These are phyloP conservation scores for Lithophane semibrunnea DNA, from an alignment of 2,888 invertebrate genomes.

Conservation along the genomic window DNA sequence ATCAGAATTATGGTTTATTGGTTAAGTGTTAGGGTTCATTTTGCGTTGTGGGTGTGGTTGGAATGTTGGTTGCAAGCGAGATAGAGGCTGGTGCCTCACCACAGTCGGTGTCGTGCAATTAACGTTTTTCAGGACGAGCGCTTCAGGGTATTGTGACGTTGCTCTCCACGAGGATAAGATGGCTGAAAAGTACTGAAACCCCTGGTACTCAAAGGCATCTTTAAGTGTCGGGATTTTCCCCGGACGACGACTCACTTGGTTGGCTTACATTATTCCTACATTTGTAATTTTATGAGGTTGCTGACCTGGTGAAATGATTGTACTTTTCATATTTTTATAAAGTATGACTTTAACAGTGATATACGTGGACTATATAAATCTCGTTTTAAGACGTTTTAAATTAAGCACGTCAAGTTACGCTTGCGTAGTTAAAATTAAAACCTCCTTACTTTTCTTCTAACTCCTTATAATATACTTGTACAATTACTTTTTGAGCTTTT, in stretches of 20 bases:
- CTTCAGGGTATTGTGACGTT: conserved; percentile 82
- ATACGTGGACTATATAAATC: background rate
- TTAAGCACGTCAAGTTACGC: conserved; percentile 15
- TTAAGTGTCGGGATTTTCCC: conserved; percentile 75
- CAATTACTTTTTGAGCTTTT: conserved; percentile 11
- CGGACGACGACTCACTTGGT: conserved; percentile 64
- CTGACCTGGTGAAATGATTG: conserved; percentile 23
- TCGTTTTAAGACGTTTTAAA: background rate
- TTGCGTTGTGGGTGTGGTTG: conserved; percentile 57
- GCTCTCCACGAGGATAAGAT: conserved; percentile 80
- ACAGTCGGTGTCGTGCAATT: conserved; percentile 83
- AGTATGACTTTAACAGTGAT: conserved; percentile 1
- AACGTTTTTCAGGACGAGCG: conserved; percentile 85
- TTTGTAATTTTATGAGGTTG: conserved; percentile 47
- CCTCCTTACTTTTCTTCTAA: background rate
- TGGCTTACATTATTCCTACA: conserved; percentile 58
- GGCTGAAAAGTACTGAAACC: conserved; percentile 71
- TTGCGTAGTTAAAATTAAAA: conserved; percentile 24
- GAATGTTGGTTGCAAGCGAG: conserved; percentile 77
- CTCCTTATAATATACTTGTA: background rate
- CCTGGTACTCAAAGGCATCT: conserved; percentile 78
- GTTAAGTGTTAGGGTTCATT: conserved; percentile 67
- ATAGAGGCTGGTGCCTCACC: conserved; percentile 70
- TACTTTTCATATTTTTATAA: conserved; percentile 12
- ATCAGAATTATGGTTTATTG: conserved; percentile 60